Evolutionary conservation across 92 coral and sea anemone species (phyloP), one percentile per base, ranked within the genome.

Genomic region (Diadumene lineata): DNA sequence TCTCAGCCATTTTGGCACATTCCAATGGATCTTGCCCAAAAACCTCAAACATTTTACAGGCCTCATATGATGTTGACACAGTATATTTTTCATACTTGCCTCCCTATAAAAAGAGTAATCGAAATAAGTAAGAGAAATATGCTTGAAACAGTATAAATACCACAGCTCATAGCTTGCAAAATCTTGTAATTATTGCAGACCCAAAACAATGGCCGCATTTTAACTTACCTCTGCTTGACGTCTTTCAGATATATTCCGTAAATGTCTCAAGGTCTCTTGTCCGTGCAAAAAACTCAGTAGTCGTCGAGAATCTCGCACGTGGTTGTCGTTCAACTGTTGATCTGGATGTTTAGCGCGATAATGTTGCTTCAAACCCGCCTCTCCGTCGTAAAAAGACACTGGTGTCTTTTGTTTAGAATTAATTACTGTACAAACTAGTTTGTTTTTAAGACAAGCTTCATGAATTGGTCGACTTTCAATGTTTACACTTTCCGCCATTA

Each of bases 1-100:
- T 60, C 2, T 79, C 84, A 26, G 31, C 73, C 0, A 72, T 53
- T 56, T 80, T 80, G 64, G 80, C 73, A 43, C 73, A 72, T 60
- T 80, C 84, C 33, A 43, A 28, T 18, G 81, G 50, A 64, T 72
- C 72, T 72, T 60, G 57, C 0, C 71, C 72, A 18, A 13, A 31
- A 28, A 80, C 3, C 11, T 57, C 64, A 17, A 72, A 0, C 15
- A 2, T 46, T 3, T 1, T 38, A 61, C 84, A 80, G 50, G 43
- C 72, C 61, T 80, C 84, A 63, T 80, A 72, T 11, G 28, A 18
- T 8, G 84, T 80, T 0, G 6, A 8, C 2, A 61, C 43, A 21
- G 33, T 72, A 33, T 70, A 79, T 34, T 48, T 31, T 26, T 56
- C 84, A 60, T 71, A 79, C 0, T 60, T 74, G 17, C 34, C 55